Base-by-base conservation (phyloP, 1,140 invertebrate genomes). In the Drosophila kurseongensis region DNA sequence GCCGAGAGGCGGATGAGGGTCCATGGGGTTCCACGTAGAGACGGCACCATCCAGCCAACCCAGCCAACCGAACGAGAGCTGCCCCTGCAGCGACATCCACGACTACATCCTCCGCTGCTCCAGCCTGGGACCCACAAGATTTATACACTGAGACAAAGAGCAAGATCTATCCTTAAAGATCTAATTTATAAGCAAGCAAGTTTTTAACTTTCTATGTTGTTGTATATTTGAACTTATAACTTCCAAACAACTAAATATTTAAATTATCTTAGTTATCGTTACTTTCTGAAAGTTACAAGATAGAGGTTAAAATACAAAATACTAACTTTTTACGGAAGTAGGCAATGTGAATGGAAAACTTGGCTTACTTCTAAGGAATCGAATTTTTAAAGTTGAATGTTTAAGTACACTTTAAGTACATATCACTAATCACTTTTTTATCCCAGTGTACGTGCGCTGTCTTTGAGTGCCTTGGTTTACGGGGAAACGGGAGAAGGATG, bases 31-130 rank as follows among this genome's bases (percentile, higher is more conserved):
- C 80, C 67, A 52, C 61, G 60, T 66, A 52, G 47, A 68, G 60
- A 65, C 45, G 59, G 36, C 71, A 55, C 55, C 68, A 75, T 55
- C 76, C 59, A 75, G 55, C 65, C 72, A 78, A 44, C 38, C 62
- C 61, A 80, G 14, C 61, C 67, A 80, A 54, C 63, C 74, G 44
- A 67, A 79, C 78, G 79, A 73, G 65, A 78, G 65, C 73, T 88
- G 83, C 66, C 84, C 74, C 73, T 76, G 73, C 71, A 76, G 74
- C 74, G 50, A 67, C 73, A 76, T 52, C 73, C 52, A 57, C 71
- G 71, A 45, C 58, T 50, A 29, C 73, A 48, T 69, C 51, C 50
- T 45, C 36, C 13, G 5, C 16, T 40, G 7, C 58, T 38, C 18
- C 59, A 40, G 48, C 29, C 50, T 55, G 52, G 44, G 23, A 60